These are phyloP conservation scores for Ganaspis sp. DNA, from an alignment of 1,140 invertebrate species.

Conservation along the genomic window DNA sequence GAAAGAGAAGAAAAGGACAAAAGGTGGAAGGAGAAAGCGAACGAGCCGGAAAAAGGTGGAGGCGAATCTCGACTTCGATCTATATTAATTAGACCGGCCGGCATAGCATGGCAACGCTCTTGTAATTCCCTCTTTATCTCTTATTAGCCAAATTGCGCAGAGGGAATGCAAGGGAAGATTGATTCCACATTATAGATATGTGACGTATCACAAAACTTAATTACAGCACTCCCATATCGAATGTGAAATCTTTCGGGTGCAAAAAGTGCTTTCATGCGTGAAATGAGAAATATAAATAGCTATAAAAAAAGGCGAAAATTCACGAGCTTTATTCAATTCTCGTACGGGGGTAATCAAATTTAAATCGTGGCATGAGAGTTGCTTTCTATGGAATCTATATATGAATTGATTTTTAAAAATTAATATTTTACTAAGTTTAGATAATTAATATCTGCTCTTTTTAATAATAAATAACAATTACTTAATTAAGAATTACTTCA, in stretches of 20 bases:
- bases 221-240: background rate
- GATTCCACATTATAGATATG: background rate
- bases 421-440: too few relatives aligned
- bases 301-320: background rate
- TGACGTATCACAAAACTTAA: constrained; percentile 7
- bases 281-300: constrained; percentile 14
- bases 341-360: background rate
- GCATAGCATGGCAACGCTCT: background rate
- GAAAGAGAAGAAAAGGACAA: constrained; percentile 54
- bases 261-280: constrained; percentile 4
- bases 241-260: background rate
- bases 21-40: constrained; percentile 45
- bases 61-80: constrained; percentile 50
- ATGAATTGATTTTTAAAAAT: constrained; percentile 7
- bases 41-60: constrained; percentile 34
- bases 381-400: background rate
- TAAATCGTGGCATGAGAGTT: background rate
- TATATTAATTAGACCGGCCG: constrained; percentile 53
- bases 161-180: background rate
- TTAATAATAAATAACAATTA: too few relatives aligned
- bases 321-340: background rate
- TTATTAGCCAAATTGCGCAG: constrained; percentile 12
- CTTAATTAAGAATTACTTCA: too few relatives aligned
- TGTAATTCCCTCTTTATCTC: constrained; percentile 18
- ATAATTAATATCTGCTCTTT: too few relatives aligned